Evolutionary conservation across 2,888 invertebrate genomes (phyloP), one percentile per base, ranked within the genome.

Genomic region (Eupithecia inturbata): DNA sequence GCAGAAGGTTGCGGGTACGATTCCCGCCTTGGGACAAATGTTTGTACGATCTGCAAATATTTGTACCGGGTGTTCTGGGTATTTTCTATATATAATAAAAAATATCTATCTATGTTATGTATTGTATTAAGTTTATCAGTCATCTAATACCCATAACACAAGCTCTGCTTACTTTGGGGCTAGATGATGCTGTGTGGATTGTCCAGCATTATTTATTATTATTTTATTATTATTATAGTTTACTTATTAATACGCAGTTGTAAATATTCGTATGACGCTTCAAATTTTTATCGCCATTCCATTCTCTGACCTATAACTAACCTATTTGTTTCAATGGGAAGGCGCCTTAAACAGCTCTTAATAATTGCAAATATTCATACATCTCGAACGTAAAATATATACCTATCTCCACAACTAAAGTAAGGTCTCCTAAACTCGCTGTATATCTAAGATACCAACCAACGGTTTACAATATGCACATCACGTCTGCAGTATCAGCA

Each of bases 401-500:
- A 57, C n/a, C n/a, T 57, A 57, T 57, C 57, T 57, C 10, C 22
- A 57, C 22, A 57, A n/a, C 49, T n/a, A 10, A 53, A 53, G 22
- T 22, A 53, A 22, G 49, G 49, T 22, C n/a, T 49, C n/a, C 49
- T 53, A 53, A 53, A 53, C 3, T 22, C n/a, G 22, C n/a, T 53
- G 53, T 53, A 53, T 53, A 53, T 9, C 41, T 14, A 39, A n/a
- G n/a, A n/a, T n/a, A n/a, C n/a, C 41, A 0, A 16, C 3, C 3
- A 49, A 49, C n/a, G 10, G 53, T 53, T 62, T 28, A 6, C 62
- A 19, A 36, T 33, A 63, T 64, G 64, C 64, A 36, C 64, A 64
- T 31, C 64, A 36, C 36, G 64, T 36, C 64, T 22, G 81, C 71
- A 73, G 78, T 81, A 81, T 81, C 77, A 75, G 72, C 79, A 83